Evolutionary conservation across 2,888 invertebrate species (phyloP), one percentile per base, ranked within the genome.

Genomic region (Latrodectus elegans): DNA sequence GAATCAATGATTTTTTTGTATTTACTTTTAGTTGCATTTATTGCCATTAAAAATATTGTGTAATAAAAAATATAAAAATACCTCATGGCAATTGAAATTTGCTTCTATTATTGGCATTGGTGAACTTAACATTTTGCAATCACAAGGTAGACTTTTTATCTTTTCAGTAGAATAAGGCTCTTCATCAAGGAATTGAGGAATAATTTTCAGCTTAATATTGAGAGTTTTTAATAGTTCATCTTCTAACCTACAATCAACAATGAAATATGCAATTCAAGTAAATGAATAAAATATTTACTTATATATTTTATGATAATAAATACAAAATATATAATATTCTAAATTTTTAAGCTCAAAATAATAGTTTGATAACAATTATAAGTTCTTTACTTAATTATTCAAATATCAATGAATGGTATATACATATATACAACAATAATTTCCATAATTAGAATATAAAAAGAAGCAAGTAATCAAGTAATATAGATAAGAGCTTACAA

Each of bases 81-180:
- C 92, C 89, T 91, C 87, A 22, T 90, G 90, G 91, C 94, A 92
- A 91, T 94, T 94, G 91, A 96, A 96, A 92, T 95, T 93, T 4
- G 96, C 92, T 89, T 93, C 92, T 0, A 95, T 91, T 55, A 95
- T 92, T 84, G 93, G 92, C 74, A 92, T 91, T 0, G 94, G 93
- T 79, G 94, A 93, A 9, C 95, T 94, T 75, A 96, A 91, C 89
- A 94, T 94, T 90, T 93, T 94, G 89, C 91, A 92, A 1, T 94
- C 94, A 86, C 94, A 92, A 82, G 91, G 91, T 38, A 94, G 92
- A 8, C 93, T 92, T 88, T 94, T 92, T 53, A 96, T 92, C 92
- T 95, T 94, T 91, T 95, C 95, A 89, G 95, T 94, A 90, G 95
- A 95, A 91, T 96, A 96, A 0, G 94, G 94, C 89, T 95, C 94